Percentiles rank a stretch among this genome's conserved stretches.
Evolutionary conservation across 2,797 vertebrate species (phyloP).

Genomic region (Anolis apletophallus): DNA sequence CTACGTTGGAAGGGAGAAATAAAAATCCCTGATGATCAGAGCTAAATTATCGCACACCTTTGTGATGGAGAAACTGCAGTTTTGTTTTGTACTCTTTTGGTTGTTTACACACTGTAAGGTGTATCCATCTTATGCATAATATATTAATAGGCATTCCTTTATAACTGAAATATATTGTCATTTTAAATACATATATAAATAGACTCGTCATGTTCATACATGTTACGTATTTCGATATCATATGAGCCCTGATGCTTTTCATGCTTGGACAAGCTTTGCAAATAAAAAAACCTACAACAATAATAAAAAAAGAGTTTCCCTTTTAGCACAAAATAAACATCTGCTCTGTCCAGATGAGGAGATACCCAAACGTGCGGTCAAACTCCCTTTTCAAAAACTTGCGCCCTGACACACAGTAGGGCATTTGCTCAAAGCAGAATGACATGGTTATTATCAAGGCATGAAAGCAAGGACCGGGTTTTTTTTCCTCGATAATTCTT

Average conservation of each 20-base stretch:
- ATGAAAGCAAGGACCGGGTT: conserved; percentile 82
- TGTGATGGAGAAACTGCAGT: conserved; percentile 85
- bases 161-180: conserved; percentile 74
- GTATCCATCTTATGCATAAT: conserved; percentile 27
- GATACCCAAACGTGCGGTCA: conserved; percentile 85
- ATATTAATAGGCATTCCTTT: conserved; percentile 59
- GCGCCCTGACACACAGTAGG: conserved; percentile 83
- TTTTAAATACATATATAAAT: conserved; percentile 33
- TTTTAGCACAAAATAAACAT: conserved; percentile 88
- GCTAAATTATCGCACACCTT: conserved; percentile 85
- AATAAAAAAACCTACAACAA: not conserved
- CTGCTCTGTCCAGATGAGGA: conserved; percentile 86
- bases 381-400: conserved; percentile 86
- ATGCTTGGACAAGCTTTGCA: conserved; percentile 86
- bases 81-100: conserved; percentile 72
- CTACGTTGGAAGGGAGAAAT: conserved; percentile 73
- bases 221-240: conserved; percentile 79
- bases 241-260: conserved; percentile 86
- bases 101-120: conserved; percentile 77
- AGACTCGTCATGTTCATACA: conserved; percentile 76
- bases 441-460: conserved; percentile 86
- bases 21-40: conserved; percentile 76
- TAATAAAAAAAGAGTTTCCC: conserved; percentile 78
- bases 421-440: conserved; percentile 87
- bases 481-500: conserved; percentile 80